Evolutionary conservation across 1,140 invertebrate species (phyloP), one percentile per base, ranked within the genome.

Genomic region (Pentalonia nigronervosa): DNA sequence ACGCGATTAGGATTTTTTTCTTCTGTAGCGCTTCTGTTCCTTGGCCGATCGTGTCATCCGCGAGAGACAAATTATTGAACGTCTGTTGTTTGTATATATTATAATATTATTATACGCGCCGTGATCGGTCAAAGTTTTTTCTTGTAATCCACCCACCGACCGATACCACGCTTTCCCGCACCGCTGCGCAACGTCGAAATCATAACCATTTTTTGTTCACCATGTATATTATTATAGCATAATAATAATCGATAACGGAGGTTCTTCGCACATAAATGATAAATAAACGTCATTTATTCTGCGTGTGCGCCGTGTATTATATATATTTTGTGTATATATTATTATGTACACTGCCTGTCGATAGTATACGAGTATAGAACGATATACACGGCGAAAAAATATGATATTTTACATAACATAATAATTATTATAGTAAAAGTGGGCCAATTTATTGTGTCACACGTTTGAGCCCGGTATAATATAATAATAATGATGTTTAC

Each of bases 381-480:
- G 30, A 47, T 47, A 76, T 17, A 76, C n/a, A n/a, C 11, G 1
- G 8, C n/a, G n/a, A 88, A 88, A 86, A 53, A 88, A 53, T 23
- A 47, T 47, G 23, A 86, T 86, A 86, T 17, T 47, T 30, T 45
- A 41, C 4, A 9, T 83, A 23, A 83, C 76, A 41, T 41, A 83
- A 36, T 36, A 34, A n/a, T n/a, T 17, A 23, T 7, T 7, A 14
- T 53, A 53, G 30, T 83, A 83, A 34, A 2, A 86, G 83, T 50
- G 20, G 86, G 87, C 48, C 53, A 88, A 88, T 76, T 76, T 76
- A 76, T 88, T 20, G 87, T 88, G n/a, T 88, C 48, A 34, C n/a
- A 36, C n/a, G n/a, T n/a, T 30, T 30, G 60, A 76, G 14, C 30
- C 4, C 30, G n/a, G 17, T n/a, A 2, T 17, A 30, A n/a, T 36